A percentile compares a stretch with the other conserved stretches of the same genome.
Evolutionary conservation across 2,113 vertebrate genomes (phyloP).

Genomic region (Peucedramus taeniatus): DNA sequence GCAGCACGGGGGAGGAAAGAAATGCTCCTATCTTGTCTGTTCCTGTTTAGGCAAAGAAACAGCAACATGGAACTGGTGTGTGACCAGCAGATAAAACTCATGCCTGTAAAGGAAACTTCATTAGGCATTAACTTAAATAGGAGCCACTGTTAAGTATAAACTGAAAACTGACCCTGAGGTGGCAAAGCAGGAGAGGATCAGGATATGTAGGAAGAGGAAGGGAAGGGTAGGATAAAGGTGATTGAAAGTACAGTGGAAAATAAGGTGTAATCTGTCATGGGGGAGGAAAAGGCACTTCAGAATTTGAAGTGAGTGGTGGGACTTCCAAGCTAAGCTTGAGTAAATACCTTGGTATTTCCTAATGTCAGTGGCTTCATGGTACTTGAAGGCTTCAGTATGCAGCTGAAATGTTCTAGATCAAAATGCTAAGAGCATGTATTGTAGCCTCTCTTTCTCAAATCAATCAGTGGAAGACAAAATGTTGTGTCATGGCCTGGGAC

Average conservation of each 20-base stretch:
- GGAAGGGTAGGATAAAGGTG: neutral
- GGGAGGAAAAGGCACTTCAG: constrained; percentile 7
- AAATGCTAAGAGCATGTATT: neutral
- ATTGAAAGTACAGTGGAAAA: neutral
- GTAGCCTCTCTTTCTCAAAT: neutral
- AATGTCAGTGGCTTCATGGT: neutral
- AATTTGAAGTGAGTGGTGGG: neutral
- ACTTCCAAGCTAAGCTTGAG: neutral
- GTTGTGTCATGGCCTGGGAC: neutral
- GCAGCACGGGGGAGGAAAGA: neutral
- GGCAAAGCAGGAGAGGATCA: neutral
- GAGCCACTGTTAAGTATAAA: neutral
- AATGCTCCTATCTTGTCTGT: neutral
- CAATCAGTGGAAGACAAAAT: neutral
- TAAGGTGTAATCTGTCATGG: neutral
- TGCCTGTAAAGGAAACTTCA: neutral
- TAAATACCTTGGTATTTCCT: neutral
- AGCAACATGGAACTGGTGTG: neutral
- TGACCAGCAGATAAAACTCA: neutral
- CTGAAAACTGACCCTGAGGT: neutral
- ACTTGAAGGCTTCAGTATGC: neutral
- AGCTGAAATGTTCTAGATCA: neutral
- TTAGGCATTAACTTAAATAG: neutral
- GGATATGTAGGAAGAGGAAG: constrained; percentile 1
- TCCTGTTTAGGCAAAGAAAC: neutral